Evolutionary conservation across 2,113 vertebrate species (phyloP).

Genomic region (Indicator maculatus): DNA sequence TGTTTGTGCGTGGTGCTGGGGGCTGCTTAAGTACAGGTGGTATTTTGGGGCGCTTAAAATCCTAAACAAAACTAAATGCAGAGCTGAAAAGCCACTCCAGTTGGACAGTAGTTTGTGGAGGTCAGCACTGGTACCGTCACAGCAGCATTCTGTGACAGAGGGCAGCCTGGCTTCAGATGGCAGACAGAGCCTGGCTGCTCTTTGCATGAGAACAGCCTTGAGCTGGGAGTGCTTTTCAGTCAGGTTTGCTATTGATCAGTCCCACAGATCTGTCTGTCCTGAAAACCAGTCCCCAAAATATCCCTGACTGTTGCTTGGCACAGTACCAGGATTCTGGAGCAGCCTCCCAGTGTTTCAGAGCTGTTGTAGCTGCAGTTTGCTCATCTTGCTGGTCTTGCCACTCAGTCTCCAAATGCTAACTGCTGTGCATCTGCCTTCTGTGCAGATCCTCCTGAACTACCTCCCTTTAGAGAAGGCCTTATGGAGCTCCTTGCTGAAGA

Average conservation of each 20-base stretch:
- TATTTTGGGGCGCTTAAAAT: background rate
- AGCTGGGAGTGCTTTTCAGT: background rate
- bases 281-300: background rate
- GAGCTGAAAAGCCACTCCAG: background rate
- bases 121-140: background rate
- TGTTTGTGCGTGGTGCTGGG: background rate
- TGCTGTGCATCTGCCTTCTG: background rate
- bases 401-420: background rate
- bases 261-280: background rate
- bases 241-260: background rate
- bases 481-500: conserved; percentile 91
- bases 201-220: background rate
- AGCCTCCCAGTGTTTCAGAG: background rate
- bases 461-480: conserved; percentile 88
- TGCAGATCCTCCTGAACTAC: conserved; percentile 94
- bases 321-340: background rate
- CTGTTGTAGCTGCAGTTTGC: background rate
- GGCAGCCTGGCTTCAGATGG: fast-evolving
- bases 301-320: background rate
- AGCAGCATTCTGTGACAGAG: background rate
- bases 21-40: fast-evolving
- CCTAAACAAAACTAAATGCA: background rate
- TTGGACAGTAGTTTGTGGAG: background rate
- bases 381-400: background rate
- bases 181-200: background rate